Evolutionary conservation across 2,113 vertebrate genomes (phyloP).

Genomic region (Anoura caudifer): DNA sequence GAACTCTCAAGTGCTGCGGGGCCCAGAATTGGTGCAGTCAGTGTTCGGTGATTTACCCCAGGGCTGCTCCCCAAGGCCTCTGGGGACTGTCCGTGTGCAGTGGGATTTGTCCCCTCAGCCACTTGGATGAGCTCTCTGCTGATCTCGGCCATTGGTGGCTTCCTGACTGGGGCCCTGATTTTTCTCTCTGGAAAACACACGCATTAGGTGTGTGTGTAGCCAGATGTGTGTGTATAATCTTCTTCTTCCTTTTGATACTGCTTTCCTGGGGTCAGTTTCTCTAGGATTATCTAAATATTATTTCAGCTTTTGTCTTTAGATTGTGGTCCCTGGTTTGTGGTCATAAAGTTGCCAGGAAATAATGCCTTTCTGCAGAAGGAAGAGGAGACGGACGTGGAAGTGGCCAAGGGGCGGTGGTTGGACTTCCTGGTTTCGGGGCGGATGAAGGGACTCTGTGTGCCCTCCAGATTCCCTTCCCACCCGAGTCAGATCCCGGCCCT

Average conservation of each 20-base stretch:
- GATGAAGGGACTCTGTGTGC: rapidly evolving
- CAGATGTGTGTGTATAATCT: not conserved
- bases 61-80: not conserved
- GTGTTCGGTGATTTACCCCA: too few relatives aligned
- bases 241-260: not conserved
- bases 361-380: not conserved
- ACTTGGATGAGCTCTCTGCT: not conserved
- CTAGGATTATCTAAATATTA: not conserved
- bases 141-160: not conserved
- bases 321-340: not conserved
- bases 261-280: not conserved
- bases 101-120: not conserved
- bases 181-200: not conserved
- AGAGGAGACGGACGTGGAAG: not conserved
- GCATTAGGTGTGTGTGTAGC: not conserved
- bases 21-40: not conserved
- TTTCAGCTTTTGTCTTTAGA: not conserved
- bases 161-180: not conserved
- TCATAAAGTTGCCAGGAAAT: not conserved
- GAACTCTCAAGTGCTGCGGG: too few relatives aligned
- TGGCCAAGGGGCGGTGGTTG: not conserved
- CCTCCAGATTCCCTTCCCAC: too few relatives aligned
- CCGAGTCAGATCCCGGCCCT: not conserved
- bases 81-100: not conserved
- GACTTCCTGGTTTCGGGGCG: not conserved